Evolutionary conservation across 2,797 vertebrate species (phyloP).

Genomic region (Eupleurogrammus muticus): DNA sequence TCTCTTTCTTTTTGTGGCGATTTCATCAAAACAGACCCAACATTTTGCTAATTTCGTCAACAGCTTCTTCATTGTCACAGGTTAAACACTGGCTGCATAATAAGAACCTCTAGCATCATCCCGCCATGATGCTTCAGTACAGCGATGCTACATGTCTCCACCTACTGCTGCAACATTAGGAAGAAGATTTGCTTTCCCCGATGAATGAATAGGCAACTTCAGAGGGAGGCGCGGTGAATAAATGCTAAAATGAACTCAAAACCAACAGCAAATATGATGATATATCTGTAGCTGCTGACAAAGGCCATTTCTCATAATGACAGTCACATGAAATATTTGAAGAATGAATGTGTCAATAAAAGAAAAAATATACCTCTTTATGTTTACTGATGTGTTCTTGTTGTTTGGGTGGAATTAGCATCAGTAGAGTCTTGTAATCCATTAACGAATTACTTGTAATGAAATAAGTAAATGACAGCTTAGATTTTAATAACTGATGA

Average conservation of each 20-base stretch:
- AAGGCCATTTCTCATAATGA: neutral
- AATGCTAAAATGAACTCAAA: slow-evolving; percentile 34
- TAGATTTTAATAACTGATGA: slow-evolving; percentile 4
- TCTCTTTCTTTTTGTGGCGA: neutral
- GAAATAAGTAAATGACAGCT: slow-evolving; percentile 8
- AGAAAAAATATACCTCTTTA: neutral
- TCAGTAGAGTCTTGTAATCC: neutral
- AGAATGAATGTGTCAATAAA: neutral
- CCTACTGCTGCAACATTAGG: slow-evolving; percentile 12
- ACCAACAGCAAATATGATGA: slow-evolving; percentile 11
- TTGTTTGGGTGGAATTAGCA: too few species aligned
- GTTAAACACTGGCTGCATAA: neutral
- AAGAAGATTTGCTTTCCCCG: neutral
- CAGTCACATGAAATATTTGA: neutral
- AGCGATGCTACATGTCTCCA: neutral
- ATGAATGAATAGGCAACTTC: slow-evolving; percentile 39
- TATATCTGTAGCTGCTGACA: slow-evolving; percentile 12
- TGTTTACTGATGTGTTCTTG: neutral
- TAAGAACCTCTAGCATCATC: neutral
- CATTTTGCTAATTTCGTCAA: neutral
- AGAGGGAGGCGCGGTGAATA: slow-evolving; percentile 32
- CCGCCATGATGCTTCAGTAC: neutral
- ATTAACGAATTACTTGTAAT: slow-evolving; percentile 28
- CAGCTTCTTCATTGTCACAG: neutral
- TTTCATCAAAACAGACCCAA: neutral